phyloP scores from a whole-genome alignment of 2,113 vertebrate genomes.

The Corvus hawaiiensis region DNA sequence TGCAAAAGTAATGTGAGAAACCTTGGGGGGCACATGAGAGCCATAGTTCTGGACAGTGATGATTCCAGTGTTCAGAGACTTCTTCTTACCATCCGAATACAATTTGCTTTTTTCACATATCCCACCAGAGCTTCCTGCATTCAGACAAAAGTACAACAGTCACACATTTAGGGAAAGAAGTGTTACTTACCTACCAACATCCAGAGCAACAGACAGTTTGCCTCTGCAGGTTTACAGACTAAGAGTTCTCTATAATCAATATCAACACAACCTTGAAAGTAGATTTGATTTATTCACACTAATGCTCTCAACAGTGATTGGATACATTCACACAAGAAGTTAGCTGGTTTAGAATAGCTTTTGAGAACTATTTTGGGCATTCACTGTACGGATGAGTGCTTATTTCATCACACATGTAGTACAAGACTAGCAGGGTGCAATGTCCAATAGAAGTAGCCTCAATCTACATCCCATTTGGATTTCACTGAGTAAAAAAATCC shows the following conservation, averaged over 20 bases:
- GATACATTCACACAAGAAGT: not conserved
- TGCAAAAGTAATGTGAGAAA: constrained; percentile 98
- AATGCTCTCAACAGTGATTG: not conserved
- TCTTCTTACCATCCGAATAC: constrained; percentile 93
- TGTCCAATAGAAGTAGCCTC: not conserved
- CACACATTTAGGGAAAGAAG: not conserved
- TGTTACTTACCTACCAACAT: not conserved
- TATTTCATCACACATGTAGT: not conserved
- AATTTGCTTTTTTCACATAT: constrained; percentile 94
- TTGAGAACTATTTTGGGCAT: not conserved
- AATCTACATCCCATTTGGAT: not conserved
- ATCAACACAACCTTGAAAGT: not conserved
- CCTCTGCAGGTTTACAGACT: not conserved
- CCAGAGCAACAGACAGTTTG: not conserved
- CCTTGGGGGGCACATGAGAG: constrained; percentile 96
- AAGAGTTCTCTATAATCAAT: not conserved
- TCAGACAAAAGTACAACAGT: not conserved
- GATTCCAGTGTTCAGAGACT: constrained; percentile 97
- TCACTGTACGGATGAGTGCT: not conserved
- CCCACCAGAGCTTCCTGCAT: constrained; percentile 91
- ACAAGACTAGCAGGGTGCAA: not conserved
- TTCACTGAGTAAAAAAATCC: not conserved
- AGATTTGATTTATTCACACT: not conserved
- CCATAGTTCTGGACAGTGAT: constrained; percentile 98
- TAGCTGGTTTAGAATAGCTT: not conserved